Base-by-base conservation (phyloP, 2,888 invertebrate genomes). In the Pseudeuparius sepicola region DNA sequence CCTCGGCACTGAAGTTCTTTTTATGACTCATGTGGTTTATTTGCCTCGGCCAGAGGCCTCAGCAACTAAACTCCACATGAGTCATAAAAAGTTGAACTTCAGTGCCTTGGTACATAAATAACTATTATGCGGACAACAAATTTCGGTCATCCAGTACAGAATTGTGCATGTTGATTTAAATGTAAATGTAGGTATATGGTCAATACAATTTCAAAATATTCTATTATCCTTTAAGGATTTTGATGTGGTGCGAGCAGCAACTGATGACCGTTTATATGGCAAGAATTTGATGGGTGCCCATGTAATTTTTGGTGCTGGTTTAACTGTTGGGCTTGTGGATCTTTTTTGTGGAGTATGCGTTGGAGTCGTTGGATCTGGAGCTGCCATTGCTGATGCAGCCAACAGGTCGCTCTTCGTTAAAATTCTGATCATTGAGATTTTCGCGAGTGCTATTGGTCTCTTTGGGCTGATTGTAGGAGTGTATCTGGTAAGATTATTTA, bases 391-490 rank as follows among this genome's bases (percentile, higher is more conserved):
- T 34, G 98, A 98, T 67, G 97, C 98, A 17, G 96, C 96, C 16
- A 94, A 97, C 59, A 78, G 90, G n/a, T 77, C 86, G 4, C 73
- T 98, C 4, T 98, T 98, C 56, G 97, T 98, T 32, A 96, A 96
- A 66, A 93, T 98, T 61, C 75, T 98, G 33, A 96, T 98, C 61
- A 85, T 98, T 30, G 98, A 98, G 68, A 98, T 98, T 66, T 98
- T 98, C 57, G 97, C 94, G 35, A 93, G 92, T 55, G 98, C 97
- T 54, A 97, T 98, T 59, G 98, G 98, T 56, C 76, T 98, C 12
- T 98, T 98, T 64, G 97, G 97, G 39, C 75, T 98, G 37, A 98
- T 98, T 64, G 93, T 98, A 46, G 94, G 94, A 51, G 93, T 98
- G 61, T 89, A 87, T 29, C 37, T 43, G 41, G 43, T 43, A 41